Percentiles rank a stretch among this genome's conserved stretches.
Evolutionary conservation across 2,888 invertebrate species (phyloP).

Genomic region (Drosophila kuntzei): DNA sequence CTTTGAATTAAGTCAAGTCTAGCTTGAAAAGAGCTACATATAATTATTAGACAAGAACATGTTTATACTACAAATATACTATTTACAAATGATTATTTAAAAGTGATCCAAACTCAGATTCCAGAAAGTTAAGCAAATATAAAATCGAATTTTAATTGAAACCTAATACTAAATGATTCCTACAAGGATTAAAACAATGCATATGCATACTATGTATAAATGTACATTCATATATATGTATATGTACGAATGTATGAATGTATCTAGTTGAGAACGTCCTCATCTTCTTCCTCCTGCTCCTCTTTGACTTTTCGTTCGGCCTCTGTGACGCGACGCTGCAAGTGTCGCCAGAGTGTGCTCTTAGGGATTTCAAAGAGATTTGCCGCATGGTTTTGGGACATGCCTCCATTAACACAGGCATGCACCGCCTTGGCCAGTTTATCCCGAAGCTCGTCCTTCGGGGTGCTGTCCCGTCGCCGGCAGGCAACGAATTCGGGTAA

Average conservation of each 20-base stretch:
- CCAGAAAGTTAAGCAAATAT: not conserved
- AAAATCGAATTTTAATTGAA: not conserved
- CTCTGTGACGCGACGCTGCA: constrained; percentile 80
- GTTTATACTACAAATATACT: not conserved
- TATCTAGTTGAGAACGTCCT: constrained; percentile 47
- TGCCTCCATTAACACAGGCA: constrained; percentile 83
- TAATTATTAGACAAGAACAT: not conserved
- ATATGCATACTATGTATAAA: constrained; percentile 22
- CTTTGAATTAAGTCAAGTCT: not conserved
- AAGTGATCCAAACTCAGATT: not conserved
- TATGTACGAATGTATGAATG: constrained; percentile 19
- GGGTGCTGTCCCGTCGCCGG: constrained; percentile 83
- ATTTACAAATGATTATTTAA: constrained; percentile 8
- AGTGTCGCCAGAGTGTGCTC: constrained; percentile 85
- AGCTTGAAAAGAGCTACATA: not conserved
- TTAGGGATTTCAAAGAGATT: constrained; percentile 85
- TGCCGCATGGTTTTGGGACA: constrained; percentile 85
- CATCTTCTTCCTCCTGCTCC: constrained; percentile 63
- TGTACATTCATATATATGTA: constrained; percentile 35
- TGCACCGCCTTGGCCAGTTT: constrained; percentile 84
- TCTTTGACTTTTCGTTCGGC: constrained; percentile 63
- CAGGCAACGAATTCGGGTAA: constrained; percentile 83
- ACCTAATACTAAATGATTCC: constrained; percentile 34
- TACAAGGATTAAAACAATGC: constrained; percentile 23
- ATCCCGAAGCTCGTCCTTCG: constrained; percentile 83